phyloP scores from a whole-genome alignment of 2,113 vertebrate species.

The Tympanuchus pallidicinctus region DNA sequence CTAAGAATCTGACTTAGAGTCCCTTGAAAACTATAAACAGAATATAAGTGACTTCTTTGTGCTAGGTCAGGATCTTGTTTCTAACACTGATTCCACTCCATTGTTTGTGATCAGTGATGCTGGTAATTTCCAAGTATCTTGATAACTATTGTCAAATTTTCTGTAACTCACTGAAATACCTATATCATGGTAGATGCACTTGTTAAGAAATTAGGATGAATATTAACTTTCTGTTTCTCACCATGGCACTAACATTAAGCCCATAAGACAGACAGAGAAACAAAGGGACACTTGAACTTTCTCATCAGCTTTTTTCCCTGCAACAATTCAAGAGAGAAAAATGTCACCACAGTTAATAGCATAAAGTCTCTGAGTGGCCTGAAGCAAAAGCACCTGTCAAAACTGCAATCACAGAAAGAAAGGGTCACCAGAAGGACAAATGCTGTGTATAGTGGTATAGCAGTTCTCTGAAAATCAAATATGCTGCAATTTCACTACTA shows the following conservation, averaged over 20 bases:
- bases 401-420: conserved; percentile 8
- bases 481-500: background rate
- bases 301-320: conserved; percentile 21
- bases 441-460: background rate
- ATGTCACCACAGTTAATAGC: conserved; percentile 59
- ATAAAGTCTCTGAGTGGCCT: conserved; percentile 41
- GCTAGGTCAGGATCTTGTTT: background rate
- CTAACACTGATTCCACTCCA: background rate
- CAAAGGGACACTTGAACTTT: conserved; percentile 19
- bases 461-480: conserved; percentile 6
- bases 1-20: background rate
- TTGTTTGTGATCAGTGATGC: background rate
- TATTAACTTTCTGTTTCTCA: background rate
- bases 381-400: conserved; percentile 62
- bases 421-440: conserved; percentile 51
- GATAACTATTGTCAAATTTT: background rate
- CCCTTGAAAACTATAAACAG: background rate
- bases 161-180: background rate
- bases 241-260: background rate
- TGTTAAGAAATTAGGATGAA: background rate
- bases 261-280: conserved; percentile 26
- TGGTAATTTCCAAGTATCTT: background rate
- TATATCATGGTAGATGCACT: background rate
- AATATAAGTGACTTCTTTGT: background rate
- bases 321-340: conserved; percentile 58